Percentiles rank a stretch among this genome's conserved stretches.
Conservation (phyloP, 2,797 vertebrate genomes). For the Chaetophractus vellerosus region DNA sequence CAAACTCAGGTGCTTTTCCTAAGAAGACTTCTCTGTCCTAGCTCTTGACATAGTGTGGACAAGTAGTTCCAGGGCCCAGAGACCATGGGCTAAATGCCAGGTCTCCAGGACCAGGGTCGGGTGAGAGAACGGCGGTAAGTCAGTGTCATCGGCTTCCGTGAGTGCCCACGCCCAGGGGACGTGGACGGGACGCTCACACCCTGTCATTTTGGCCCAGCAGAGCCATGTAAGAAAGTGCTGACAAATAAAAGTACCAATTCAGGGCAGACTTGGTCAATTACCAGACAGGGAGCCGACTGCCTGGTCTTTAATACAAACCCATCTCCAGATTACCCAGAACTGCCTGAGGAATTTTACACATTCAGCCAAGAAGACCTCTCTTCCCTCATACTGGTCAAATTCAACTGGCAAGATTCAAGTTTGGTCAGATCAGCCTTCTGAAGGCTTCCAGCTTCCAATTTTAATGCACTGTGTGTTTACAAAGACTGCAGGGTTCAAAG, state of each 20-base stretch:
- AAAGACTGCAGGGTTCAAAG: constrained; percentile 3
- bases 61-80: neutral
- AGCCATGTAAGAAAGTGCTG: neutral
- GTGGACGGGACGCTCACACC: neutral
- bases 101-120: neutral
- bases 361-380: neutral
- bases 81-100: rapidly evolving
- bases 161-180: no score
- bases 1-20: neutral
- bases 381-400: neutral
- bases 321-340: neutral
- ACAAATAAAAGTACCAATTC: neutral
- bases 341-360: neutral
- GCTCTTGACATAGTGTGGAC: no score
- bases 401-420: rapidly evolving
- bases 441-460: neutral
- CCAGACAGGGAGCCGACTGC: neutral
- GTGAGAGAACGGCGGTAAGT: neutral
- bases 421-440: no score
- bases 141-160: neutral
- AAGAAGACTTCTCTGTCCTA: no score
- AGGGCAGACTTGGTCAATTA: neutral
- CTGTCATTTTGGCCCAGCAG: neutral
- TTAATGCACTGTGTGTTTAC: neutral
- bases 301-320: neutral